Conservation (phyloP, 2,888 invertebrate genomes). For the Strigamia maritima region DNA sequence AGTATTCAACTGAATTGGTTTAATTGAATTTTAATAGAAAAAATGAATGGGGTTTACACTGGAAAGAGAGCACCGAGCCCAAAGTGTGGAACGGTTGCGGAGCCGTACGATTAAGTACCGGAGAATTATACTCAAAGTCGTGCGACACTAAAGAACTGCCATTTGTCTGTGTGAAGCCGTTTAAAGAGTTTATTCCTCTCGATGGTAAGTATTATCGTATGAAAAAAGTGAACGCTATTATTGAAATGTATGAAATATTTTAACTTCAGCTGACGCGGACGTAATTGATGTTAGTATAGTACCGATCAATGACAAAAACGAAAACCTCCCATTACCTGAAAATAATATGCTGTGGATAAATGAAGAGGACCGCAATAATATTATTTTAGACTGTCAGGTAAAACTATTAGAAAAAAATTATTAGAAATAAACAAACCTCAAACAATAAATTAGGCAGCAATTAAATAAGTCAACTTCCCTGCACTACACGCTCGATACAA, state of each 20-base stretch:
- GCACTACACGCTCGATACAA: neutral
- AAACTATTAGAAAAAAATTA: neutral
- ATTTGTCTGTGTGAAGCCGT: neutral
- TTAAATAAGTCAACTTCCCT: neutral
- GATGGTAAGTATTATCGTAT: neutral
- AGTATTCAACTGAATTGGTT: neutral
- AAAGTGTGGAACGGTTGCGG: neutral
- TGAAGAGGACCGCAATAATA: neutral
- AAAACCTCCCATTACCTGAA: neutral
- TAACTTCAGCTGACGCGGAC: neutral
- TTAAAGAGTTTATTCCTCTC: neutral
- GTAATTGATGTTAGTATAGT: neutral
- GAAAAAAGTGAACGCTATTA: neutral
- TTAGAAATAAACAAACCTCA: too few species aligned
- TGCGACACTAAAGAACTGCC: neutral
- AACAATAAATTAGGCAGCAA: too few species aligned
- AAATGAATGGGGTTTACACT: neutral
- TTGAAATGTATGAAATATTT: neutral
- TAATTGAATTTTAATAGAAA: neutral
- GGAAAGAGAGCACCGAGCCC: neutral
- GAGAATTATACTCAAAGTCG: neutral
- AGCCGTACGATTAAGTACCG: neutral
- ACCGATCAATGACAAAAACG: neutral
- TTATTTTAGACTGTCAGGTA: neutral
- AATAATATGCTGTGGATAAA: neutral